Evolutionary conservation across 2,888 invertebrate species (phyloP).

Genomic region (Epicampocera succincta): DNA sequence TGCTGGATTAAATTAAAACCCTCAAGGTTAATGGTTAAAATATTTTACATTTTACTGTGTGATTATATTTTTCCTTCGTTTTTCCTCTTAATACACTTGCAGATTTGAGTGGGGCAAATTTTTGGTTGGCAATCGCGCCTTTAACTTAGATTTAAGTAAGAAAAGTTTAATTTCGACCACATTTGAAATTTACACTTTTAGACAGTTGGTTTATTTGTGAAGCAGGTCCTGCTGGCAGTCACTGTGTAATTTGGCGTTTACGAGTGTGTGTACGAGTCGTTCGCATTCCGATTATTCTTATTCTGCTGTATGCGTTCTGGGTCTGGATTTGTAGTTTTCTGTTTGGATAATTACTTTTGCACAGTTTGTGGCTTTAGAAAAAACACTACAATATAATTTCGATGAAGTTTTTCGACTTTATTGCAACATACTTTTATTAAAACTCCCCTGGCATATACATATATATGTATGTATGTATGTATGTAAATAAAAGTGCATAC

Average conservation of each 20-base stretch:
- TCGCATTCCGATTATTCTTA: too few species aligned
- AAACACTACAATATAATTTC: too few species aligned
- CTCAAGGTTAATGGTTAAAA: conserved; percentile 71
- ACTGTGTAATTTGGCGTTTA: too few species aligned
- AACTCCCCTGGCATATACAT: too few species aligned
- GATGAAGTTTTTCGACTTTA: not conserved
- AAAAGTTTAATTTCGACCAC: conserved; percentile 33
- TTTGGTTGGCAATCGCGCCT: too few species aligned
- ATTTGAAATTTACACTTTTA: conserved; percentile 53
- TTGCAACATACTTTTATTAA: not conserved
- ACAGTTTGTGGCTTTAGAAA: not conserved
- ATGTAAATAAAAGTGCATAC: too few species aligned
- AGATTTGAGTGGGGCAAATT: conserved; percentile 22
- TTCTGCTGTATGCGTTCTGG: too few species aligned
- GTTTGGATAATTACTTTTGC: not conserved
- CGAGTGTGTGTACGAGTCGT: too few species aligned
- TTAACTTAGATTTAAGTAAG: not conserved
- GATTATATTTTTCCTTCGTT: not conserved
- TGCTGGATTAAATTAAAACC: conserved; percentile 65
- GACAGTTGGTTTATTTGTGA: not conserved
- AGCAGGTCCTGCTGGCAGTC: too few species aligned
- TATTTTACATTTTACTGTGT: conserved; percentile 8
- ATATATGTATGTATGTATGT: too few species aligned
- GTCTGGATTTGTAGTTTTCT: not conserved
- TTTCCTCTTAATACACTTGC: not conserved